These are phyloP conservation scores for Cirrhinus mrigala DNA, from an alignment of 2,797 vertebrate genomes.

Conservation along the genomic window DNA sequence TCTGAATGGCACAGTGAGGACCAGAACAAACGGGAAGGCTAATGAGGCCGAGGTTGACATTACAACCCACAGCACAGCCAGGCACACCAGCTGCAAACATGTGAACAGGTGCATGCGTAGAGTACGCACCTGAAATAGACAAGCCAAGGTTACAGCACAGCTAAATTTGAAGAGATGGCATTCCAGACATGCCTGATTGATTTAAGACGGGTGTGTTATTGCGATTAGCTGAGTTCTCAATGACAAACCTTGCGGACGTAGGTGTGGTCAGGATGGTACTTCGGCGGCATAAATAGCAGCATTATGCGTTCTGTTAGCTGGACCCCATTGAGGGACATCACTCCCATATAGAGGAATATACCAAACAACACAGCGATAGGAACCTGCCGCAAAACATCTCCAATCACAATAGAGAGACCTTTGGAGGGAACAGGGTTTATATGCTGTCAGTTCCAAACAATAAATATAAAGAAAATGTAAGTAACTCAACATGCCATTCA, in stretches of 20 bases:
- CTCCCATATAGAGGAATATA: conserved; percentile 98
- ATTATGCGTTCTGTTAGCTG: conserved; percentile 88
- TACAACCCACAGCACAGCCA: conserved; percentile 90
- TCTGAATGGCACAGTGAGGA: conserved; percentile 89
- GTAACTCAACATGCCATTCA: neutral
- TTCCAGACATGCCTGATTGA: neutral
- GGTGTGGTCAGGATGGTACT: conserved; percentile 82
- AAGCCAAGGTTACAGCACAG: conserved; percentile 3
- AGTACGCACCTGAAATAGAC: conserved; percentile 83
- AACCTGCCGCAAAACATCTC: conserved; percentile 89
- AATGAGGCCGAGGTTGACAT: conserved; percentile 90
- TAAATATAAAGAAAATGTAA: neutral
- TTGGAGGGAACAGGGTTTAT: neutral
- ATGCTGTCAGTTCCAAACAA: neutral
- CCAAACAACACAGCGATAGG: conserved; percentile 95
- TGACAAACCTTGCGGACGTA: conserved; percentile 84
- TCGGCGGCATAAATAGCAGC: conserved; percentile 88
- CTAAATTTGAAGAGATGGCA: neutral
- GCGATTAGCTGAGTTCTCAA: neutral
- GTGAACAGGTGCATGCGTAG: conserved; percentile 95
- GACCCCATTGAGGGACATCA: conserved; percentile 96
- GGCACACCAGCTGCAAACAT: conserved; percentile 85
- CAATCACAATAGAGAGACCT: conserved; percentile 90
- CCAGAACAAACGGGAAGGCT: conserved; percentile 91
- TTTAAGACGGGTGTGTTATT: neutral